Evolutionary conservation across 2,888 invertebrate species (phyloP).

Genomic region (Athrips mouffetella): DNA sequence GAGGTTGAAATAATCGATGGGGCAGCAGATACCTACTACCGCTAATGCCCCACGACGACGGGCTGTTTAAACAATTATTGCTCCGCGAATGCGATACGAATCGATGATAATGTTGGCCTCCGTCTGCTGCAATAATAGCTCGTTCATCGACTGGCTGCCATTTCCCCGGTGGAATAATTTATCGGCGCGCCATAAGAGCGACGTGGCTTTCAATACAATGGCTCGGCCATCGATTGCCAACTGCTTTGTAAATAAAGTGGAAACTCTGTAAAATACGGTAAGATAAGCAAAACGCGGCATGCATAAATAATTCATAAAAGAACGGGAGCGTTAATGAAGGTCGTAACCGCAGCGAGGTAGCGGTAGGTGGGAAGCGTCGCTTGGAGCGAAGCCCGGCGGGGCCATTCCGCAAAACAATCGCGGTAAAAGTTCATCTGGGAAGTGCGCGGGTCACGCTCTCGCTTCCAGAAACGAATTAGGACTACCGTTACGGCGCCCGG

Average conservation of each 20-base stretch:
- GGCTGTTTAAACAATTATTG: constrained; percentile 75
- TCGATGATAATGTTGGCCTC: constrained; percentile 72
- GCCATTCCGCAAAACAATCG: constrained; percentile 45
- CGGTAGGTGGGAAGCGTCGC: constrained; percentile 4
- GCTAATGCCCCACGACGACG: constrained; percentile 54
- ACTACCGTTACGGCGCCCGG: neutral
- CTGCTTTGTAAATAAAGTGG: constrained; percentile 68
- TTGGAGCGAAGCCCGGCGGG: constrained; percentile 26
- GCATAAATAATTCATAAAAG: constrained; percentile 73
- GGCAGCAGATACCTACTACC: constrained; percentile 32
- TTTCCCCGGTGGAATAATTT: constrained; percentile 69
- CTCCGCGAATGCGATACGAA: constrained; percentile 67
- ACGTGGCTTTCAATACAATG: constrained; percentile 65
- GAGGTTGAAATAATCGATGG: constrained; percentile 52
- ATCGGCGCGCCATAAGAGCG: constrained; percentile 62
- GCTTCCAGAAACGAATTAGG: constrained; percentile 23
- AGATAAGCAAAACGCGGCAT: constrained; percentile 57
- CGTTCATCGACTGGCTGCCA: constrained; percentile 70
- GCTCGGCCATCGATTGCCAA: constrained; percentile 49
- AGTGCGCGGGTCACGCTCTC: constrained; percentile 30
- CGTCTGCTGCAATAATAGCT: constrained; percentile 72
- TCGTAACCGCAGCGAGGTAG: constrained; percentile 52
- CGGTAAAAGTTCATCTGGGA: constrained; percentile 39
- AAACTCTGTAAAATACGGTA: constrained; percentile 47
- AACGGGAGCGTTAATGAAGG: constrained; percentile 63